Base-by-base conservation (phyloP, 1,140 invertebrate species). In the Ptiloglossa arizonensis region DNA sequence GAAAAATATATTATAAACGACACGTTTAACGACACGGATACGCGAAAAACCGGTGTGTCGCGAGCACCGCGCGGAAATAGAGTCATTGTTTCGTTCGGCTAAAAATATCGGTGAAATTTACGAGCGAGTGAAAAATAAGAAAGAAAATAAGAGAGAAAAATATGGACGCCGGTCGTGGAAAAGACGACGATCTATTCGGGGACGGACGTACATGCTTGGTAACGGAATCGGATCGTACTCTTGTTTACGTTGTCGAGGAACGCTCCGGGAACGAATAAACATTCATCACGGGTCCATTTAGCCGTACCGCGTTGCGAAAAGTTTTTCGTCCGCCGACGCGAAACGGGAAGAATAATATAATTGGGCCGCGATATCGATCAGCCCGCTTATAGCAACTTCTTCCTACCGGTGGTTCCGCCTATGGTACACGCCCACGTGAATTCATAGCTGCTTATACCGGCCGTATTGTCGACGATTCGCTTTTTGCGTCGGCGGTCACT, bases 401-500 rank as follows among this genome's bases (percentile, higher is more conserved):
- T 68, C 48, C 24, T 50, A n/a, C 5, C 4, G 2, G n/a, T 8
- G 15, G 19, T 57, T 44, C 38, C 22, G 52, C 19, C 62, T 27
- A 35, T 27, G 60, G 24, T 41, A 52, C n/a, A 73, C 70, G 59
- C 70, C 70, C 19, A 76, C 64, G 66, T 13, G 73, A 69, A 69
- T 59, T 38, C 64, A 32, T 59, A 59, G 44, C 41, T 46, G 63
- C 38, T 75, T 59, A 59, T 46, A 68, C 19, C 44, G 62, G 62
- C 17, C 50, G 19, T 56, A 22, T 38, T 38, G 79, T 52, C 62
- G 66, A 29, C 48, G 68, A 78, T 83, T 78, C 67, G 73, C 74
- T 78, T 83, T 83, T 71, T 63, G 50, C 48, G 46, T 27, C 22
- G 22, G 57, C 11, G 74, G 69, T 77, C 75, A 69, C 32, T 54